Evolutionary conservation across 2,797 vertebrate species (phyloP), one percentile per base, ranked within the genome.

Genomic region (Acestrorhynchus altus): DNA sequence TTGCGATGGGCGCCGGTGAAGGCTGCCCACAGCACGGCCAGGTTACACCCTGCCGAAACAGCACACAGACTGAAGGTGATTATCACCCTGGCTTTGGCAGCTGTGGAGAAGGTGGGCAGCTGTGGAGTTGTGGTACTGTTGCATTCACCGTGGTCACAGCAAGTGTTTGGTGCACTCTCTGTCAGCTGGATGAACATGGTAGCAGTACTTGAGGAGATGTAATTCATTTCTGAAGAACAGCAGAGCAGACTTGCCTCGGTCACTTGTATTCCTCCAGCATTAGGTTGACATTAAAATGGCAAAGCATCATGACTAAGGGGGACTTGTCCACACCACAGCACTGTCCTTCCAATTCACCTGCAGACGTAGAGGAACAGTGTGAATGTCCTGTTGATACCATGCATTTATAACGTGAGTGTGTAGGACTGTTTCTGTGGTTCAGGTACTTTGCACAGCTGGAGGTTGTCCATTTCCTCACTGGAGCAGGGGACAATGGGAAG

Each of bases 91-190:
- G 90, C 92, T 86, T 94, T 94, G 66, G 94, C 94, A 0, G 94
- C 94, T 0, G 90, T 89, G 83, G 94, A 91, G 87, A 95, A 95
- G 16, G 93, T 94, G 60, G 94, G 94, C 59, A 95, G 90, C 85
- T 92, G 92, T 47, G 92, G 88, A 59, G 86, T 83, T 67, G 78
- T 64, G 81, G 84, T 90, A 66, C 26, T 77, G 39, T 89, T 91
- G 83, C 90, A 93, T 28, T 3, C 42, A 0, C 72, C 13, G 24
- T 76, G 87, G 22, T 81, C 83, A 61, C 92, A 93, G 87, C 88
- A 93, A 73, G 76, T 80, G 6, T 93, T 94, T 59, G 74, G 51
- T 0, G 85, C 49, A 7, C 78, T 84, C 52, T 90, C 89, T n/a
- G 80, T 80, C 81, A 87, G 74, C 71, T 92, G 90, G 66, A 89